These are phyloP conservation scores for Eueides isabella DNA, from an alignment of 1,140 invertebrate species.

Conservation along the genomic window DNA sequence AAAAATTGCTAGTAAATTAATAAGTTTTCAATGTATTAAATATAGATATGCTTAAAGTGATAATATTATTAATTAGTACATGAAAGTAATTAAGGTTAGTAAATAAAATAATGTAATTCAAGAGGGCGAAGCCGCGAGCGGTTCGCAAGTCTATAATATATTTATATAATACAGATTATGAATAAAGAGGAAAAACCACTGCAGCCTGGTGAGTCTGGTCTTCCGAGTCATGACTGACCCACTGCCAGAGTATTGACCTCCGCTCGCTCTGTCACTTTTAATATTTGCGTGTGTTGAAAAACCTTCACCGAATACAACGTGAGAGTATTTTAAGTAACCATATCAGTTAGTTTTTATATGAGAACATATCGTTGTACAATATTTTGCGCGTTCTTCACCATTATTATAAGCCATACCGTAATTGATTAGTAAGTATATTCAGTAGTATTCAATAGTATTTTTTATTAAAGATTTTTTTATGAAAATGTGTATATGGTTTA, in stretches of 20 bases:
- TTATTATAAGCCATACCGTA: no score
- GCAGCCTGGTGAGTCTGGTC: conserved; percentile 45
- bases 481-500: background rate
- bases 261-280: conserved; percentile 54
- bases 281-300: conserved; percentile 43
- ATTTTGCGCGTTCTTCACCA: no score
- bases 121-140: no score
- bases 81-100: no score
- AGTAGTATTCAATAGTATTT: no score
- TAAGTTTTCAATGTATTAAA: no score
- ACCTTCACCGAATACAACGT: conserved; percentile 28
- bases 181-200: conserved; percentile 29
- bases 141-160: background rate
- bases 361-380: no score
- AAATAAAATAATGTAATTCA: no score
- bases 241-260: conserved; percentile 68
- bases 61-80: no score
- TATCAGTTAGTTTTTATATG: conserved; percentile 16
- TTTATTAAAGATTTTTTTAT: background rate
- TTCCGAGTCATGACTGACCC: conserved; percentile 60
- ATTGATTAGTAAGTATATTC: no score
- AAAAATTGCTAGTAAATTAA: no score
- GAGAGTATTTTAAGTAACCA: conserved; percentile 35
- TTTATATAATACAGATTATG: conserved; percentile 12
- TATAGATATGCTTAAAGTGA: no score